These are phyloP conservation scores for Sialis lutaria DNA, from an alignment of 2,888 invertebrate genomes.

Conservation along the genomic window DNA sequence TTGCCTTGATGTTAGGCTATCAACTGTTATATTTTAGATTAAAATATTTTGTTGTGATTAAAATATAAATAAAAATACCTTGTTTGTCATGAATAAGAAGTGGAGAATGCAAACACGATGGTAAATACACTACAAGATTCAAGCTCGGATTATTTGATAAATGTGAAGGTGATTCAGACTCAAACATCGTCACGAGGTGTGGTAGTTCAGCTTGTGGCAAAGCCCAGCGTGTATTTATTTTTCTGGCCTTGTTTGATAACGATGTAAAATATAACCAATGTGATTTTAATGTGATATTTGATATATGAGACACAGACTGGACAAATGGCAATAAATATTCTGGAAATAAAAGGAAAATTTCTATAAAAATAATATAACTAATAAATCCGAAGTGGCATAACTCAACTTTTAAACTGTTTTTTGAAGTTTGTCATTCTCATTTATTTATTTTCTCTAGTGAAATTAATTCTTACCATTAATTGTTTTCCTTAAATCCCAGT, in stretches of 20 bases:
- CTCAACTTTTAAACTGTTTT: neutral
- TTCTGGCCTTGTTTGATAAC: constrained; percentile 53
- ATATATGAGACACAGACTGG: constrained; percentile 46
- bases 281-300: constrained; percentile 68
- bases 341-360: constrained; percentile 21
- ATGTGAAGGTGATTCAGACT: constrained; percentile 71
- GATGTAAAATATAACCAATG: constrained; percentile 76
- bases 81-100: constrained; percentile 47
- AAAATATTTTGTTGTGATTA: neutral
- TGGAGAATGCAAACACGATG: constrained; percentile 55
- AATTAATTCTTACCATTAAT: constrained; percentile 4
- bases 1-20: neutral
- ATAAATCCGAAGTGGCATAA: no score
- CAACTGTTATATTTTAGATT: neutral
- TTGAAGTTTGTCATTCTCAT: neutral
- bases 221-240: constrained; percentile 29
- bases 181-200: constrained; percentile 69
- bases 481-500: constrained; percentile 32
- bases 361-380: constrained; percentile 5
- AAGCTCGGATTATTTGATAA: constrained; percentile 66
- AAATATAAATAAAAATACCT: constrained; percentile 15
- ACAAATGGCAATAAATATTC: constrained; percentile 66
- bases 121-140: constrained; percentile 70
- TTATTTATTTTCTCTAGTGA: neutral
- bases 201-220: constrained; percentile 55